Conservation (phyloP, 1,140 invertebrate species). For the Panagrolaimus sp. region DNA sequence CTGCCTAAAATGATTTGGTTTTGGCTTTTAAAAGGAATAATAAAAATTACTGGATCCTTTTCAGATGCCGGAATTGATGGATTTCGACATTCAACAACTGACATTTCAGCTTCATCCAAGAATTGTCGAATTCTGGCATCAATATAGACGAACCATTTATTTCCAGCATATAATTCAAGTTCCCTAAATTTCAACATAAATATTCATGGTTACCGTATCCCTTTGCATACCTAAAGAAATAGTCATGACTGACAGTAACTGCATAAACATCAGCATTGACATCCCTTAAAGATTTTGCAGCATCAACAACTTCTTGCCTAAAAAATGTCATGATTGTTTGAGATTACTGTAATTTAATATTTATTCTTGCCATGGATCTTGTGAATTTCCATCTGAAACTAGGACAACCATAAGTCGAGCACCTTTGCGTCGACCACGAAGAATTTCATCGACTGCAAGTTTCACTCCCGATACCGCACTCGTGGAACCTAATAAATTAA, state of each 20-base stretch:
- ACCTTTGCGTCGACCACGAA: constrained; percentile 24
- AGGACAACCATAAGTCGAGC: constrained; percentile 46
- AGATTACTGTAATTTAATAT: constrained; percentile 43
- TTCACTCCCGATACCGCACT: constrained; percentile 45
- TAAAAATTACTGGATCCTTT: not conserved
- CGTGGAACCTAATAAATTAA: constrained; percentile 33
- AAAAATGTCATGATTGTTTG: not conserved
- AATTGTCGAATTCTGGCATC: constrained; percentile 51
- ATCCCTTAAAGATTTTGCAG: constrained; percentile 33
- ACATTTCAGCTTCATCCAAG: constrained; percentile 45
- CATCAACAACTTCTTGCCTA: constrained; percentile 29
- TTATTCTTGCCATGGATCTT: constrained; percentile 33
- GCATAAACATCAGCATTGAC: constrained; percentile 35
- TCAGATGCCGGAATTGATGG: constrained; percentile 13
- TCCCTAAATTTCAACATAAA: constrained; percentile 28
- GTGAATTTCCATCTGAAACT: constrained; percentile 44
- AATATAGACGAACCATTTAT: constrained; percentile 54
- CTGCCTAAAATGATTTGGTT: not conserved
- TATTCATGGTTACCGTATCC: not conserved
- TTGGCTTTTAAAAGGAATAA: constrained; percentile 1
- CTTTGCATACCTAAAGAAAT: constrained; percentile 34
- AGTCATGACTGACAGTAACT: constrained; percentile 47
- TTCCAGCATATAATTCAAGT: constrained; percentile 52
- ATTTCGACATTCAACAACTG: constrained; percentile 41
- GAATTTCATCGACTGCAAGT: constrained; percentile 42